These are phyloP conservation scores for Saguinus imperator DNA, from an alignment of 2,113 vertebrate genomes.

Conservation along the genomic window DNA sequence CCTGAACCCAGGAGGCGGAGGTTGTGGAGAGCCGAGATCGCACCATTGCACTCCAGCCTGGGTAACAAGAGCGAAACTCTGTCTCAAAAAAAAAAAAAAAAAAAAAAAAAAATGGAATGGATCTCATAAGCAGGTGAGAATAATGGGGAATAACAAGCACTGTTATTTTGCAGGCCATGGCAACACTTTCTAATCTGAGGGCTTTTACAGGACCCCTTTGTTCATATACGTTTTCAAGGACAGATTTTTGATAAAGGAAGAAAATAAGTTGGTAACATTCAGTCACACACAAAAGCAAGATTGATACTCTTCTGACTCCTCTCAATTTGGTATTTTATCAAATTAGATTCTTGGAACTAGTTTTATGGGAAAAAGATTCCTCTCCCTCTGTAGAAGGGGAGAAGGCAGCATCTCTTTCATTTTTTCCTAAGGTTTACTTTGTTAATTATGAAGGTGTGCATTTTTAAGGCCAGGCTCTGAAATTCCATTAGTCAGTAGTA, in stretches of 20 bases:
- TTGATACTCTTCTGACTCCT: background rate
- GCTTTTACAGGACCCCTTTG: background rate
- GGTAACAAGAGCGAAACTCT: too few species aligned
- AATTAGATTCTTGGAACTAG: conserved; percentile 16
- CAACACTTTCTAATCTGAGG: background rate
- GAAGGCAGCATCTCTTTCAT: background rate
- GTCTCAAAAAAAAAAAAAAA: too few species aligned
- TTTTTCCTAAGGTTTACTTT: background rate
- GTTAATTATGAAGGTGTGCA: background rate
- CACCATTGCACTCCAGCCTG: too few species aligned
- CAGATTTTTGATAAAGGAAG: conserved; percentile 38
- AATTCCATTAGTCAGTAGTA: background rate
- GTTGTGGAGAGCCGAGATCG: too few species aligned
- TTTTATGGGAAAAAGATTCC: background rate
- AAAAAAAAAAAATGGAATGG: background rate
- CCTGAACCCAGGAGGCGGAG: too few species aligned
- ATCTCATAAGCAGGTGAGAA: background rate
- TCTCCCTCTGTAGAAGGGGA: background rate
- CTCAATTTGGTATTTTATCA: conserved; percentile 15
- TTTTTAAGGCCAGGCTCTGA: background rate
- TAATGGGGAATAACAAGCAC: background rate
- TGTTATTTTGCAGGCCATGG: background rate
- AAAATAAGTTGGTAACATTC: conserved; percentile 30
- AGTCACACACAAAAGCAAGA: conserved; percentile 38
- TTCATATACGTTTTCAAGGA: conserved; percentile 5